Conservation (phyloP, 2,113 vertebrate genomes). For the Poicephalus meyeri region DNA sequence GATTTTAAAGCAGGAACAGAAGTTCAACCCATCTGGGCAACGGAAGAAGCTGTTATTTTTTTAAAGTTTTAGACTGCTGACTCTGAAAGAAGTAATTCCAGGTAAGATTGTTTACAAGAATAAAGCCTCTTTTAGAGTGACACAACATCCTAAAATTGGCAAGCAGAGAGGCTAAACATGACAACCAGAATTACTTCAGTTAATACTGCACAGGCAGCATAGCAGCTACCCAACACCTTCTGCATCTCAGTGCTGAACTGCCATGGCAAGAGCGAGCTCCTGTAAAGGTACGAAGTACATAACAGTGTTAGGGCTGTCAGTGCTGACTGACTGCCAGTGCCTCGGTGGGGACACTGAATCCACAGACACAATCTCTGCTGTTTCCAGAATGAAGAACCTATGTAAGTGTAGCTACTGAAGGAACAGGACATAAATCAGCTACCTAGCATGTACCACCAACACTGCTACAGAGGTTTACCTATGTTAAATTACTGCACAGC, state of each 20-base stretch:
- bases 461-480: not conserved
- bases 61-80: not conserved
- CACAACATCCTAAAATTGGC: not conserved
- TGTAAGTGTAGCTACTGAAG: not conserved
- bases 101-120: not conserved
- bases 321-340: not conserved
- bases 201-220: not conserved
- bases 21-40: not conserved
- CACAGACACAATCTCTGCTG: accelerated
- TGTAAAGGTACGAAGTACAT: too few relatives aligned
- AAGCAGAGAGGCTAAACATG: not conserved
- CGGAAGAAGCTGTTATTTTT: not conserved
- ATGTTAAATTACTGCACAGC: not conserved
- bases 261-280: not conserved
- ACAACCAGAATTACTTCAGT: not conserved
- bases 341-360: not conserved
- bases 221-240: not conserved
- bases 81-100: not conserved
- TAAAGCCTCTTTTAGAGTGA: not conserved
- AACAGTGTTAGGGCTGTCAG: accelerated
- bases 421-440: not conserved
- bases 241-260: accelerated
- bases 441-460: not conserved
- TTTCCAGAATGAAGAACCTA: not conserved
- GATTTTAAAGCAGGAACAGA: not conserved